These are phyloP conservation scores for Geodia barretti DNA, from an alignment of 37 sponge, comb jelly and placozoan species.

Conservation along the genomic window DNA sequence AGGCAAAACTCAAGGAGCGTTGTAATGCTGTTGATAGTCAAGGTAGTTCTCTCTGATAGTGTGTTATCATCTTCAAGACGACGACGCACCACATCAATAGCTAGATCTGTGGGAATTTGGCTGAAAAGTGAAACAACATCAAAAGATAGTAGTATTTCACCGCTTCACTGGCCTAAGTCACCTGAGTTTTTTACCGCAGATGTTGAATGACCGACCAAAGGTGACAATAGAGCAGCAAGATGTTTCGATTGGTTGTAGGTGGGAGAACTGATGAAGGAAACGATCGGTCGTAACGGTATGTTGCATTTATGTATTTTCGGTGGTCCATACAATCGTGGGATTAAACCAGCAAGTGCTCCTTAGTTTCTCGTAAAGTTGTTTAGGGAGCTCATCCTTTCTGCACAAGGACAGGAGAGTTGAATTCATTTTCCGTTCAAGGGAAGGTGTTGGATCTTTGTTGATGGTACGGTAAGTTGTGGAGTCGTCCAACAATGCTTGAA, in stretches of 20 bases:
- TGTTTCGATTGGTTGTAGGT: constrained; percentile 20
- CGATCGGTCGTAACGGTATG: constrained; percentile 20
- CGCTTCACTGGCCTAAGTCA: background rate
- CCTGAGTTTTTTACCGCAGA: constrained; percentile 9
- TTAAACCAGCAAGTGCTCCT: constrained; percentile 28
- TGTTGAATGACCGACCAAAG: constrained; percentile 23
- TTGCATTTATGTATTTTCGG: constrained; percentile 32
- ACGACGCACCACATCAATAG: constrained; percentile 12
- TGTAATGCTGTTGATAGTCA: background rate
- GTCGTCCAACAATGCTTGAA: constrained; percentile 8
- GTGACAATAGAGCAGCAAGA: constrained; percentile 15
- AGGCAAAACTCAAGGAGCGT: constrained; percentile 8
- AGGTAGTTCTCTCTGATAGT: background rate
- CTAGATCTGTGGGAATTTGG: constrained; percentile 6
- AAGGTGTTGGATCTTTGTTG: constrained; percentile 22
- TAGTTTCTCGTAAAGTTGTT: constrained; percentile 11
- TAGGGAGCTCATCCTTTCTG: background rate
- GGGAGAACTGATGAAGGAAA: constrained; percentile 25
- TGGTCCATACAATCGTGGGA: constrained; percentile 25
- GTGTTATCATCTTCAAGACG: constrained; percentile 18
- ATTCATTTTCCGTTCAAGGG: constrained; percentile 39
- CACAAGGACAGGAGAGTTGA: background rate
- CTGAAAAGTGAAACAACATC: constrained; percentile 36
- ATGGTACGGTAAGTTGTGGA: constrained; percentile 2
- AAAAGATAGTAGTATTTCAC: constrained; percentile 18